phyloP scores from a whole-genome alignment of 2,888 invertebrate species.

The Parnassius apollo region DNA sequence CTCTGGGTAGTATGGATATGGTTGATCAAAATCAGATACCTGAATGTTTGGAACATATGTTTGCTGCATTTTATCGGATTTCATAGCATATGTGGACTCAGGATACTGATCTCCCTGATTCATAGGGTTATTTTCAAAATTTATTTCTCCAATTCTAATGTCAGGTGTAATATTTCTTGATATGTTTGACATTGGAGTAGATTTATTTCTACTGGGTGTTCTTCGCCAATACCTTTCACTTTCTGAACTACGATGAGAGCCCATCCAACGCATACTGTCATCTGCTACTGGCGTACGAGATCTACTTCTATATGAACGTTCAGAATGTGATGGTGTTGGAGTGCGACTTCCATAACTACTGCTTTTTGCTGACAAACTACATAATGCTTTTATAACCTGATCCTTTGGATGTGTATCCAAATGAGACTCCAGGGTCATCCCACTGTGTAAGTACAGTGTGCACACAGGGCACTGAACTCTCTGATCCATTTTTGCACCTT shows the following conservation, averaged over 20 bases:
- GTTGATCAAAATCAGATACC: slow-evolving; percentile 57
- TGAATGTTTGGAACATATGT: slow-evolving; percentile 47
- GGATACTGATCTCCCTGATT: slow-evolving; percentile 46
- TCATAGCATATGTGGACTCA: slow-evolving; percentile 50
- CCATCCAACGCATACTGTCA: slow-evolving; percentile 57
- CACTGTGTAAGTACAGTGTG: slow-evolving; percentile 90
- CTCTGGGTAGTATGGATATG: slow-evolving; percentile 62
- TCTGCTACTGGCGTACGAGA: slow-evolving; percentile 64
- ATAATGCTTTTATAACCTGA: slow-evolving; percentile 91
- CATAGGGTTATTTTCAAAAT: slow-evolving; percentile 54
- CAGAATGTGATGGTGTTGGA: slow-evolving; percentile 63
- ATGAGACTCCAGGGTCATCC: slow-evolving; percentile 90
- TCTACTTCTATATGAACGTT: slow-evolving; percentile 67
- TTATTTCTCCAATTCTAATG: slow-evolving; percentile 54
- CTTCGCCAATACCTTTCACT: slow-evolving; percentile 69
- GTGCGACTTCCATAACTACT: slow-evolving; percentile 64
- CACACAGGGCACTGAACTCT: slow-evolving; percentile 89
- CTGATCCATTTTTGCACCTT: slow-evolving; percentile 61
- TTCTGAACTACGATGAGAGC: slow-evolving; percentile 53
- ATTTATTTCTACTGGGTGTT: slow-evolving; percentile 62
- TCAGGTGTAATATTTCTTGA: slow-evolving; percentile 61
- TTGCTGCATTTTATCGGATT: slow-evolving; percentile 60
- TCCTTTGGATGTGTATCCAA: slow-evolving; percentile 93
- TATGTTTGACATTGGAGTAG: slow-evolving; percentile 47
- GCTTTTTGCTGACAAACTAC: slow-evolving; percentile 70